Evolutionary conservation across 2,797 vertebrate genomes (phyloP).

Genomic region (Sandelia bainsii): DNA sequence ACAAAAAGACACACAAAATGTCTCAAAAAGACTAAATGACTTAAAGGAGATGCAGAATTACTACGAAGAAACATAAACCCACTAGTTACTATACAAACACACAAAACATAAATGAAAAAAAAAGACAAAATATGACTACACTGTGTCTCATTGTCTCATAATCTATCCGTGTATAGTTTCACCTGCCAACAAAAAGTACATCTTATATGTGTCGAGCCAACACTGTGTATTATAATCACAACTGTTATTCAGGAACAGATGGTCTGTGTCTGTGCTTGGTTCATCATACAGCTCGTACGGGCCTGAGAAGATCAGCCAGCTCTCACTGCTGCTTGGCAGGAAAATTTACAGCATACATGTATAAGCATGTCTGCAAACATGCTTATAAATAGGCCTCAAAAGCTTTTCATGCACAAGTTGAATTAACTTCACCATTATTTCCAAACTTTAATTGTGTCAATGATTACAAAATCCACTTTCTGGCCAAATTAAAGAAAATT

Average conservation of each 20-base stretch:
- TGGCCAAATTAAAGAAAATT: background rate
- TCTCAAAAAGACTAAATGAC: too few relatives aligned
- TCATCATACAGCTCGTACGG: constrained; percentile 5
- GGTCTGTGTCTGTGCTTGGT: constrained; percentile 12
- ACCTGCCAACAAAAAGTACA: constrained; percentile 4
- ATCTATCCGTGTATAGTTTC: too few relatives aligned
- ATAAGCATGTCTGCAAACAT: background rate
- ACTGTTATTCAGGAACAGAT: constrained; percentile 35
- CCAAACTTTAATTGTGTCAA: background rate
- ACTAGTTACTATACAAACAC: too few relatives aligned
- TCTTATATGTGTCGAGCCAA: constrained; percentile 3
- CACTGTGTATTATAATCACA: background rate
- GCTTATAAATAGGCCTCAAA: background rate
- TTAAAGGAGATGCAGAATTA: background rate
- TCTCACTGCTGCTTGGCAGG: constrained; percentile 4
- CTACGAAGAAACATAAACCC: background rate
- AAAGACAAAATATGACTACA: background rate
- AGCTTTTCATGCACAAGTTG: background rate
- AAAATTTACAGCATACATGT: background rate
- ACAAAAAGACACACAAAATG: background rate
- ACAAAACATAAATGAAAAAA: background rate
- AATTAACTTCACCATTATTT: background rate
- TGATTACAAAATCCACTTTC: too few relatives aligned
- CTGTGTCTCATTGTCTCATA: background rate
- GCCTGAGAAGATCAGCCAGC: constrained; percentile 15